Base-by-base conservation (phyloP, 23 tunicate species). In the Styela clava region DNA sequence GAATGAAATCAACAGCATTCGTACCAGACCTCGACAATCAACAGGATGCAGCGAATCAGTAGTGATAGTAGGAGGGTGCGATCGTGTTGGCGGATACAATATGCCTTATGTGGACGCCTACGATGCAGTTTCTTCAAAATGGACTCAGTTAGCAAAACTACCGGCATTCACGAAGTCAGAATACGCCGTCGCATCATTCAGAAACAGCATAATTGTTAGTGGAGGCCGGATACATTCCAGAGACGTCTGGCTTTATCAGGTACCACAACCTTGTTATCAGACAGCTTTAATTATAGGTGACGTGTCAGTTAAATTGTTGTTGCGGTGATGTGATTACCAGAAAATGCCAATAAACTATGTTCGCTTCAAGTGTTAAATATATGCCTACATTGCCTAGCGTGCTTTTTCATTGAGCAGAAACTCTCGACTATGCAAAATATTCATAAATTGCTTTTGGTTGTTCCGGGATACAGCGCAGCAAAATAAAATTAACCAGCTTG, bases 221-320 rank as follows among this genome's bases (percentile, higher is more conserved):
- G 99, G 99, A 1, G 99, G 99, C n/a, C 68, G 88, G 33, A 95
- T 95, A 23, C 99, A 95, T 74, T 80, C 89, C 12, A 79, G 78
- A 74, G 99, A 95, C 69, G 99, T 95, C 28, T 95, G 99, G 99
- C 83, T 88, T 27, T 95, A 95, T 79, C 99, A 95, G 89, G 95
- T 95, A 32, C 32, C 28, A 18, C 9, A 44, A 44, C 56, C 56
- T 44, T 44, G 56, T 44, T 12, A 44, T 12, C 56, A 44, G 7
- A 44, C 5, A 65, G 21, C 21, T 61, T 19, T 61, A 61, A 61
- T 19, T 19, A 19, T 19, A 61, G 21, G 64, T 61, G 19, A 61
- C 19, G 64, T 61, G 19, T 61, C 21, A 19, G 21, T 61, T 19
- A 19, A 61, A 61, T 19, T 61, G 21, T 19, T 61, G 19, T 19